Base-by-base conservation (phyloP, 2,113 vertebrate genomes). In the Rallus limicola region DNA sequence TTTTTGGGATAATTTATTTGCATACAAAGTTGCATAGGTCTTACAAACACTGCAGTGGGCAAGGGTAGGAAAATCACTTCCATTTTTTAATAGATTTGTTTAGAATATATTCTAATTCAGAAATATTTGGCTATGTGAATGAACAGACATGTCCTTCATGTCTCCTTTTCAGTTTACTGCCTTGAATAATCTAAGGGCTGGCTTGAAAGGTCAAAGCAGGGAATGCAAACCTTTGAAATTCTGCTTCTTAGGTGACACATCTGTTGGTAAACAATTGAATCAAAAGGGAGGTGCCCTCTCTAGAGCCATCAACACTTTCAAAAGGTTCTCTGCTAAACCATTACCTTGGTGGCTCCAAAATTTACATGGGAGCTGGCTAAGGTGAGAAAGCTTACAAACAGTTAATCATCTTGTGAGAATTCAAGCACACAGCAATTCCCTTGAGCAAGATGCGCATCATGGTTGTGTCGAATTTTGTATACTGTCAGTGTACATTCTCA, bases 391-490 rank as follows among this genome's bases (percentile, higher is more conserved):
- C 4, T 40, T 55, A 24, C 16, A 64, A 70, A 74, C 3, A 91
- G 6, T 55, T n/a, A 64, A 4, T 34, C 18, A 72, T 7, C 6
- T 11, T 46, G 16, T n/a, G 11, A 91, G 50, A 76, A 85, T 72
- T 81, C 21, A 96, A 78, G 40, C 11, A 21, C 42, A 40, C 8
- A 71, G 25, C 18, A 56, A 62, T 46, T 87, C 76, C 17, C 23
- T n/a, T 62, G 36, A 19, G n/a, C 29, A 85, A 85, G 55, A 44
- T 36, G 9, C 1, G 1, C 21, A 11, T 33, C 24, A 36, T 9
- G 33, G 11, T 60, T 53, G 36, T 74, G 33, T 53, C 48, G 44
- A 0, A 0, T 23, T 38, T 12, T 20, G 2, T 38, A 26, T 44
- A 56, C 25, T n/a, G 11, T 23, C 18, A 44, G 17, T 16, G 19